Evolutionary conservation across 2,113 vertebrate species (phyloP).

Genomic region (Hypomesus transpacificus): DNA sequence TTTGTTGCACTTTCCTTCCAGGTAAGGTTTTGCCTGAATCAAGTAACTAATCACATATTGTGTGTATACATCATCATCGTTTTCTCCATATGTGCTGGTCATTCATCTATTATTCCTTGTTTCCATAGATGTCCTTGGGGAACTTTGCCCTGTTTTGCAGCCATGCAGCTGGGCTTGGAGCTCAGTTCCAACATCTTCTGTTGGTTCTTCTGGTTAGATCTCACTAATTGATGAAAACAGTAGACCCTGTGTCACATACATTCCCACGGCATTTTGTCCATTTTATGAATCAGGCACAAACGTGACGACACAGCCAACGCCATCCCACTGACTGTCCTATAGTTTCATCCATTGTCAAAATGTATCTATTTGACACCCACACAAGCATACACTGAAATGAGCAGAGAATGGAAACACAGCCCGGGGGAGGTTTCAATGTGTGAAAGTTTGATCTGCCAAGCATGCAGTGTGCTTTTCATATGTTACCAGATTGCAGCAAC

Average conservation of each 20-base stretch:
- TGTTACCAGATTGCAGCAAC: conserved; percentile 61
- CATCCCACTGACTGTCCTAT: too few relatives aligned
- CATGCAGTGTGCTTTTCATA: not conserved
- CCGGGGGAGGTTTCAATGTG: too few relatives aligned
- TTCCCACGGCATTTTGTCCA: not conserved
- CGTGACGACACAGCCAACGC: too few relatives aligned
- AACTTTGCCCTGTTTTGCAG: conserved; percentile 75
- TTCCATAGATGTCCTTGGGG: conserved; percentile 66
- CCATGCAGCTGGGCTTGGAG: conserved; percentile 62
- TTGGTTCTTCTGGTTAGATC: conserved; percentile 69
- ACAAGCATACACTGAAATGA: too few relatives aligned
- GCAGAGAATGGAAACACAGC: too few relatives aligned
- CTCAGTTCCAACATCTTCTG: conserved; percentile 69
- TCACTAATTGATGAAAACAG: not conserved
- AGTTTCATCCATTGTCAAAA: too few relatives aligned
- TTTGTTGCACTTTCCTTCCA: conserved; percentile 60
- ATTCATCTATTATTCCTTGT: not conserved
- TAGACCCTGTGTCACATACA: not conserved
- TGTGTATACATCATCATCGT: not conserved
- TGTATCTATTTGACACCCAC: too few relatives aligned
- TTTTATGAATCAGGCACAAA: too few relatives aligned
- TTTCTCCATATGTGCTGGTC: not conserved
- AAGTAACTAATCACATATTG: not conserved
- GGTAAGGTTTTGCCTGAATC: conserved; percentile 26
- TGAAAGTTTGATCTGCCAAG: too few relatives aligned